Evolutionary conservation across 64 coral and sea anemone genomes (phyloP), one percentile per base, ranked within the genome.

Genomic region (Trachythela sp.): DNA sequence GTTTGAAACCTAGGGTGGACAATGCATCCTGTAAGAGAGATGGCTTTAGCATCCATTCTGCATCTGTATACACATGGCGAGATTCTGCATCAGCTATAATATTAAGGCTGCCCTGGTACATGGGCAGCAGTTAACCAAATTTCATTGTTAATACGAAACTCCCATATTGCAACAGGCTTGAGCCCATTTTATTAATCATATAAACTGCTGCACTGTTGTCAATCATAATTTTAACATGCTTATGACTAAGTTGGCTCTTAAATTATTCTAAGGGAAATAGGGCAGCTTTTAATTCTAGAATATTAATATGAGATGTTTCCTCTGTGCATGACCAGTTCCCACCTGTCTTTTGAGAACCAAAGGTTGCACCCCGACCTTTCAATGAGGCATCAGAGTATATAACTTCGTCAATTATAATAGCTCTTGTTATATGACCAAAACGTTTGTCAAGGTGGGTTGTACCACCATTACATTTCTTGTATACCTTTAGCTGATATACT

Each of bases 211-310:
- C 89, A 64, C 88, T 87, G 56, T 88, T 94, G 41, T 94, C 86
- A 51, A 40, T 89, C 93, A 94, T 77, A 24, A 94, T 77, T 48
- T 67, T 85, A 41, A 92, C 85, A 75, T 91, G 89, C 43, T 54
- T 64, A 22, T 86, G 13, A 83, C 11, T 48, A 39, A 76, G 35
- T 2, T 70, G 48, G 8, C 22, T 83, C 48, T 27, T 84, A 27
- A 91, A 43, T 37, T 64, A 84, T 68, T 87, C 13, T 29, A 88
- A 52, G n/a, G 36, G 88, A 22, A 94, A 64, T 50, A 87, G 27
- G 33, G 83, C 86, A 0, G 93, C 86, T 17, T 91, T 51, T 85
- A 94, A 58, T 67, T 94, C 93, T 59, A 91, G 70, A 39, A 88
- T 85, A 59, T 91, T 94, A 58, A 94, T 91, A 59, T 91, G 86